Conservation (phyloP, 2,888 invertebrate species). For the Vesta saturnalis region DNA sequence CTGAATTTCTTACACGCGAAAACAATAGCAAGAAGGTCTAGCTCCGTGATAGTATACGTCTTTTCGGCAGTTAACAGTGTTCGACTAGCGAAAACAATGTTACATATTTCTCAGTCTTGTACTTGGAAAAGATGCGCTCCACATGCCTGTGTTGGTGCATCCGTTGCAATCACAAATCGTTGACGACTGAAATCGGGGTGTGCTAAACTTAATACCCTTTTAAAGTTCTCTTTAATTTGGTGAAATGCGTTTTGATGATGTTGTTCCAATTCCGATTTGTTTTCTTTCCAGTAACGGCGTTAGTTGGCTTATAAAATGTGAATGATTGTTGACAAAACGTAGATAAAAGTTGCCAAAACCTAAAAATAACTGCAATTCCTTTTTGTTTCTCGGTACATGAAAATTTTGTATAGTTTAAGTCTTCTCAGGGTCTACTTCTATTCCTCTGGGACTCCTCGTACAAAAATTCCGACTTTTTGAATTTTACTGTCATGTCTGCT, state of each 20-base stretch:
- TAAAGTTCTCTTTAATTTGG: conserved; percentile 6
- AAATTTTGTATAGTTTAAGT: conserved; percentile 39
- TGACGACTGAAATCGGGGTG: conserved; percentile 4
- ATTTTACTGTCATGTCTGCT: conserved; percentile 40
- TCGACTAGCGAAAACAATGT: conserved; percentile 16
- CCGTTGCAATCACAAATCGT: conserved; percentile 13
- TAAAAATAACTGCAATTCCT: conserved; percentile 34
- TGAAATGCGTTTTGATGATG: neutral
- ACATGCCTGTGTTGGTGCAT: conserved; percentile 16
- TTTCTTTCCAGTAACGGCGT: neutral
- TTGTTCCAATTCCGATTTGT: conserved; percentile 10
- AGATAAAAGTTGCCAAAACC: conserved; percentile 40
- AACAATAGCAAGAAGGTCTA: conserved; percentile 19
- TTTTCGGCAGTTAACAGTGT: conserved; percentile 9
- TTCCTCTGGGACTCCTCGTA: conserved; percentile 23
- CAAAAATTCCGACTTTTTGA: conserved; percentile 45
- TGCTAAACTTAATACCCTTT: neutral
- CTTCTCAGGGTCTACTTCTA: conserved; percentile 41
- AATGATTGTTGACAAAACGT: conserved; percentile 22
- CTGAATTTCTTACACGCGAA: conserved; percentile 23
- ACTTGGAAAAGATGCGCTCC: conserved; percentile 19
- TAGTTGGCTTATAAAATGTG: neutral
- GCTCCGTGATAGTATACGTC: conserved; percentile 13
- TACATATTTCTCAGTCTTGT: neutral
- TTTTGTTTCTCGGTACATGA: conserved; percentile 28